phyloP scores from a whole-genome alignment of 92 coral and sea anemone genomes.

The Bergia puertoricense region DNA sequence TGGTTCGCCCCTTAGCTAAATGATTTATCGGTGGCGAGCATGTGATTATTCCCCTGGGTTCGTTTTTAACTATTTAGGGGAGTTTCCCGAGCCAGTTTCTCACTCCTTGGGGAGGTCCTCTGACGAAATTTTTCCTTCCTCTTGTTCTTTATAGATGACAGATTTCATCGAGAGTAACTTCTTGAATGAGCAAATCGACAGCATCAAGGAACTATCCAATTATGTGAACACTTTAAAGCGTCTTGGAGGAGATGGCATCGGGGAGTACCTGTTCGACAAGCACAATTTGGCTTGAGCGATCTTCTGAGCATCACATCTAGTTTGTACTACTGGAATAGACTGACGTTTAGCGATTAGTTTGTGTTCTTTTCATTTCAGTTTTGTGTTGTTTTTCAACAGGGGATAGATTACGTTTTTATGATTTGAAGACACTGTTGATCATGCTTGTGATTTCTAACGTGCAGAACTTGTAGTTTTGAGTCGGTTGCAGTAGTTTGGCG shows the following conservation, averaged over 20 bases:
- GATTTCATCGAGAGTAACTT: slow-evolving; percentile 79
- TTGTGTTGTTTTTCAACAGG: not conserved
- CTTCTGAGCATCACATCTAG: not conserved
- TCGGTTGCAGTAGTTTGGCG: too few relatives aligned
- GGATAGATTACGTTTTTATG: not conserved
- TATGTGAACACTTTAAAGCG: slow-evolving; percentile 70
- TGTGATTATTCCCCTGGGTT: not conserved
- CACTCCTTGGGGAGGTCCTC: not conserved
- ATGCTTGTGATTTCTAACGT: too few relatives aligned
- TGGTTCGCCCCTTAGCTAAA: too few relatives aligned
- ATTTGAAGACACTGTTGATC: not conserved
- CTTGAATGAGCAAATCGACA: slow-evolving; percentile 88
- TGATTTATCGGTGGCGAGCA: too few relatives aligned
- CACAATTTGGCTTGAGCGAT: not conserved
- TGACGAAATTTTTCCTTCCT: not conserved
- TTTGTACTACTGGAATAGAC: not conserved
- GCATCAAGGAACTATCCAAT: slow-evolving; percentile 76
- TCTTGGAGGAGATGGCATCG: slow-evolving; percentile 48
- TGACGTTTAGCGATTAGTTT: not conserved
- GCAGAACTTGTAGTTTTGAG: too few relatives aligned
- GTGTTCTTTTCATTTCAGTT: too few relatives aligned
- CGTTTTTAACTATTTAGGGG: not conserved
- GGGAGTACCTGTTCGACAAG: slow-evolving; percentile 88
- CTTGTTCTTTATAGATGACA: slow-evolving; percentile 53
- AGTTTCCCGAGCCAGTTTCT: not conserved